Evolutionary conservation across 2,888 invertebrate species (phyloP).

Genomic region (Calameuta filiformis): DNA sequence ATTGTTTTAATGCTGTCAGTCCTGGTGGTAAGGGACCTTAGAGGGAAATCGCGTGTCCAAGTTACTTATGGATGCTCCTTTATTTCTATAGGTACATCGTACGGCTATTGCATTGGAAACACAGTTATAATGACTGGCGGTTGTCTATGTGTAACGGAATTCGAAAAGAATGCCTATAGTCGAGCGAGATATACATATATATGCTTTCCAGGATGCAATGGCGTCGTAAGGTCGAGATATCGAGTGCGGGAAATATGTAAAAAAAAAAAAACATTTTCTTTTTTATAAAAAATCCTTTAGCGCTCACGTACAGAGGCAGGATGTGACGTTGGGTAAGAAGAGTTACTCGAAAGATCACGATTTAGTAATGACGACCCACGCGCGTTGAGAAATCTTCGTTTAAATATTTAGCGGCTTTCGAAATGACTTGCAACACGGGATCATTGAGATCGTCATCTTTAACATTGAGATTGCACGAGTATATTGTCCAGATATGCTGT

Average conservation of each 20-base stretch:
- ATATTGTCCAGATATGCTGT: not conserved
- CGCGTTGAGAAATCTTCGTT: not conserved
- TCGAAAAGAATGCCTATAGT: conserved; percentile 15
- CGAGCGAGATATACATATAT: conserved; percentile 18
- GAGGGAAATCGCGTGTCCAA: conserved; percentile 23
- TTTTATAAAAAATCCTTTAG: no score
- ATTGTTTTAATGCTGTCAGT: not conserved
- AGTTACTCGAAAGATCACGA: not conserved
- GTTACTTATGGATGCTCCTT: not conserved
- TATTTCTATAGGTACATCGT: not conserved
- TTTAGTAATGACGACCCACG: not conserved
- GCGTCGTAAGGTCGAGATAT: conserved; percentile 5
- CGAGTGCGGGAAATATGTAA: conserved; percentile 12
- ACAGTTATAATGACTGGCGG: conserved; percentile 38
- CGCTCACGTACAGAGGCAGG: not conserved
- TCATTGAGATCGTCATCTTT: not conserved
- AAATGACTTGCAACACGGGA: not conserved
- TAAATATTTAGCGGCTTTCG: not conserved
- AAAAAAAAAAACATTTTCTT: conserved; percentile 4
- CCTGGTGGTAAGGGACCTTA: not conserved
- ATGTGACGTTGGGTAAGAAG: not conserved
- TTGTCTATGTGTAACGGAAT: conserved; percentile 34
- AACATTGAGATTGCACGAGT: not conserved
- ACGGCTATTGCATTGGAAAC: conserved; percentile 21
- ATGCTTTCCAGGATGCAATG: conserved; percentile 20